Conservation (phyloP, 2,113 vertebrate genomes). For the pig (Sus scrofa) region T2T-Sscrofa CM000813.6:92931501-92932000, state of each 20-base stretch:
- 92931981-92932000: too few species aligned
- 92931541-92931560: too few species aligned
- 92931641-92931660: neutral
- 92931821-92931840: neutral
- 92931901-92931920: too few species aligned
- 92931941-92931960: too few species aligned
- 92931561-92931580: neutral
- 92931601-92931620: neutral
- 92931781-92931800: neutral
- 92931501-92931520: too few species aligned
- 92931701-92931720: neutral
- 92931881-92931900: neutral
- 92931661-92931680: neutral
- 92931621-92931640: neutral
- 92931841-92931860: neutral
- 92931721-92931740: neutral
- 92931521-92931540: too few species aligned
- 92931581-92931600: neutral
- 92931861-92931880: neutral
- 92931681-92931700: constrained; percentile 13
- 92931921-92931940: too few species aligned
- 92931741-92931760: neutral
- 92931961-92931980: too few species aligned
- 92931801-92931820: neutral
- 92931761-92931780: neutral